Base-by-base conservation (phyloP, 2,797 vertebrate genomes). In the Gymnoscopelus braueri region DNA sequence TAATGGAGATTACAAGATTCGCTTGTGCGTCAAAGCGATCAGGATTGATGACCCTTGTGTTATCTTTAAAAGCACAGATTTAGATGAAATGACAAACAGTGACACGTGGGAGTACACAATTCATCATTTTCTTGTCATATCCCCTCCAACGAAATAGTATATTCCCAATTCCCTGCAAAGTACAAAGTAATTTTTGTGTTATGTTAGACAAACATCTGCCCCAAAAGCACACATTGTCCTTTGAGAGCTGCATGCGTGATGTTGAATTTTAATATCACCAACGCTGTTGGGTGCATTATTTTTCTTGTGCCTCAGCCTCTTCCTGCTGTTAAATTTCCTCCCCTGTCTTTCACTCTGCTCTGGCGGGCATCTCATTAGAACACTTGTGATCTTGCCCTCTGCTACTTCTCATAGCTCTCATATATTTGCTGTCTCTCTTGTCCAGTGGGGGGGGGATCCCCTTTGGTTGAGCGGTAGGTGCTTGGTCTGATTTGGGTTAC, bases 181-280 rank as follows among this genome's bases (percentile, higher is more conserved):
- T 73, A 54, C 39, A 84, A 79, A 84, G 57, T 69, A 57, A 72
- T 86, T 88, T 69, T 65, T 77, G 69, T 65, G 12, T 86, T 85
- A 85, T 89, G 78, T 35, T 59, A 50, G 60, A 74, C 77, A 81
- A 86, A 86, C 84, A 90, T 88, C 80, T 87, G 88, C 60, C 69
- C 65, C 63, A 32, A 56, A 67, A 52, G 64, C 71, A 47, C 56
- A 11, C 15, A 15, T 58, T 51, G 69, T 85, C 87, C 75, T 84
- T 60, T 32, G 80, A 84, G 81, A 80, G 67, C 56, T 74, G 19
- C 19, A 19, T 19, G 53, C 60, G 69, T 71, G 73, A 75, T 81
- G 63, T 80, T 78, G 76, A 81, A 75, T 88, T 82, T 86, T 85
- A 84, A 90, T 85, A 77, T 78, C 2, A 24, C 52, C 2, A 39